Conservation (phyloP, 2,888 invertebrate species). For the Silvanus unidentatus region DNA sequence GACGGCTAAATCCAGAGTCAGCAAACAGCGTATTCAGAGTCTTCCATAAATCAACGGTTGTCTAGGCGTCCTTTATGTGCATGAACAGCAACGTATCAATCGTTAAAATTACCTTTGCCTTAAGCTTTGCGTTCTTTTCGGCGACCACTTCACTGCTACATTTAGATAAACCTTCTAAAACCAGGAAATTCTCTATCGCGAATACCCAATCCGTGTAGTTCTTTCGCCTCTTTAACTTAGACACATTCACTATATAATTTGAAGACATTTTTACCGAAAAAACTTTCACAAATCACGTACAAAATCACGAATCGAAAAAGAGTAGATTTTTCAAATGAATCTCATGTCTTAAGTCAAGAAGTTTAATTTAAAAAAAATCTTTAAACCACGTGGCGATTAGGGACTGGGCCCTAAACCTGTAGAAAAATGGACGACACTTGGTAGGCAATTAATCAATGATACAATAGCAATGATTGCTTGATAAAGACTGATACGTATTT, state of each 20-base stretch:
- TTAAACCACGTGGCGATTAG: too few relatives aligned
- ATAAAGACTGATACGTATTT: too few relatives aligned
- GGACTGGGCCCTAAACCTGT: too few relatives aligned
- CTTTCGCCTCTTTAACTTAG: slow-evolving; percentile 17
- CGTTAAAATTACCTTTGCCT: slow-evolving; percentile 28
- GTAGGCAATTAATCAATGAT: too few relatives aligned
- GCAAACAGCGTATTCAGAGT: slow-evolving; percentile 14
- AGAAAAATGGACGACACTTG: too few relatives aligned
- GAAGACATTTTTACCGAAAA: slow-evolving; percentile 1
- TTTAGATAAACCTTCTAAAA: slow-evolving; percentile 8
- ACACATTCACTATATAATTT: slow-evolving; percentile 12
- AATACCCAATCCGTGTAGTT: slow-evolving; percentile 21
- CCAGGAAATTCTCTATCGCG: slow-evolving; percentile 16
- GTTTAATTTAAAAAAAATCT: too few relatives aligned
- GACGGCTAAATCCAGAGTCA: slow-evolving; percentile 13
- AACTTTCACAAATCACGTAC: background rate
- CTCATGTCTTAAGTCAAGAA: too few relatives aligned
- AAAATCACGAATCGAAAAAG: too few relatives aligned
- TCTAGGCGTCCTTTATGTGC: slow-evolving; percentile 21
- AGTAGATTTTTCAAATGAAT: too few relatives aligned
- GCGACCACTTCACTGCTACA: background rate
- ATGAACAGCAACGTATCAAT: slow-evolving; percentile 26
- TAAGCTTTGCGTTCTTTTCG: slow-evolving; percentile 20
- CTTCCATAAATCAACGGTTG: slow-evolving; percentile 13
- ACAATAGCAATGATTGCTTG: too few relatives aligned